A percentile compares a stretch with the other conserved stretches of the same genome.
Evolutionary conservation across 2,888 invertebrate species (phyloP).

Genomic region (Colletes collaris): DNA sequence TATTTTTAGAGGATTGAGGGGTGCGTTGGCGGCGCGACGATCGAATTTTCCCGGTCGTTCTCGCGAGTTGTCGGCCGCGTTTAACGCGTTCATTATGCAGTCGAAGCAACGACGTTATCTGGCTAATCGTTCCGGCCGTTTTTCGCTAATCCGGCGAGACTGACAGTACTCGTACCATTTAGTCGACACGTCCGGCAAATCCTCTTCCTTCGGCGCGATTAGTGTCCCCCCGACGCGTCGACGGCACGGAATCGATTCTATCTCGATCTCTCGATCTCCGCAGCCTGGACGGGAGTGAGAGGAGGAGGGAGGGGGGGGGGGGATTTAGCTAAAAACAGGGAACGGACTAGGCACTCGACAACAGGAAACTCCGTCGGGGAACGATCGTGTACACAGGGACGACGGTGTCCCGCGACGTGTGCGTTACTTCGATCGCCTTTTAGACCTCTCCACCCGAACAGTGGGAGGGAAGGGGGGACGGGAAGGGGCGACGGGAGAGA

Average conservation of each 20-base stretch:
- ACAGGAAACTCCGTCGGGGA: constrained; percentile 15
- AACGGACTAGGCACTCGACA: constrained; percentile 33
- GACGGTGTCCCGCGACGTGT: constrained; percentile 11
- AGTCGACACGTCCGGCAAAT: constrained; percentile 60
- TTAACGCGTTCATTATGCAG: constrained; percentile 44
- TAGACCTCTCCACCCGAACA: constrained; percentile 1
- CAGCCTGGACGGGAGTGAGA: too few species aligned
- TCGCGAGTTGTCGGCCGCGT: constrained; percentile 18
- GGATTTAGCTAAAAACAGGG: constrained; percentile 67
- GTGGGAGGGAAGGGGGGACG: neutral
- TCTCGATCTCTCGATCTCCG: constrained; percentile 65
- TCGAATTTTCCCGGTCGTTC: neutral
- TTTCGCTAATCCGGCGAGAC: constrained; percentile 56
- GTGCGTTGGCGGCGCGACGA: neutral
- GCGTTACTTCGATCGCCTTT: constrained; percentile 49
- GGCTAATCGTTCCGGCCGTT: constrained; percentile 51
- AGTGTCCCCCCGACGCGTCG: constrained; percentile 53
- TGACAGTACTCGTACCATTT: constrained; percentile 63
- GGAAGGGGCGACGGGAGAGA: constrained; percentile 27
- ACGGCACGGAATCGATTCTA: constrained; percentile 69
- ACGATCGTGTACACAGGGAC: neutral
- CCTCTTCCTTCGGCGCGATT: constrained; percentile 64
- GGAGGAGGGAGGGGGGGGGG: constrained; percentile 34
- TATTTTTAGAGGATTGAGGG: too few species aligned
- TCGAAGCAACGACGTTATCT: constrained; percentile 53